phyloP scores from a whole-genome alignment of 2,113 vertebrate genomes.

The Ochotona princeps region DNA sequence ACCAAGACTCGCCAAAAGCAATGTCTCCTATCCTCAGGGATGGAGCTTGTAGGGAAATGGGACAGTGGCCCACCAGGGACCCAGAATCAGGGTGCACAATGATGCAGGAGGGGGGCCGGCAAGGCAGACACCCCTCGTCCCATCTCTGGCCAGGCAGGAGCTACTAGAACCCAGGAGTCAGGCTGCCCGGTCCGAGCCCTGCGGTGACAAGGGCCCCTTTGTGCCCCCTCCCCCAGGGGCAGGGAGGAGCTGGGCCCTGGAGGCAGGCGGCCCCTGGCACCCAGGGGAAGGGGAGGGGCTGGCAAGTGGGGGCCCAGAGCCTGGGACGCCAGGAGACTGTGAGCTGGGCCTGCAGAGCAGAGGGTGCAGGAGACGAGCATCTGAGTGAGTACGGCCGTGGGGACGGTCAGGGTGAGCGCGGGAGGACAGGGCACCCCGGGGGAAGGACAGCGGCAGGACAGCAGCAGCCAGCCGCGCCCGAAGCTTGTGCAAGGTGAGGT shows the following conservation, averaged over 20 bases:
- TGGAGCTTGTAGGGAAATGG: conserved; percentile 1
- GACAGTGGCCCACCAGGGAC: neutral
- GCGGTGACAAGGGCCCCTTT: conserved; percentile 77
- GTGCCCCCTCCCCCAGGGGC: conserved; percentile 71
- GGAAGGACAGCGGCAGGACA: neutral
- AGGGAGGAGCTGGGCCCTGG: conserved; percentile 80
- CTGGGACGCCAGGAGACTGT: conserved; percentile 56
- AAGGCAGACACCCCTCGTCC: neutral
- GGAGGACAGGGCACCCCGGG: neutral
- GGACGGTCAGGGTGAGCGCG: rapidly evolving
- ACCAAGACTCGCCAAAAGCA: neutral
- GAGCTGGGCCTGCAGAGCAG: conserved; percentile 1
- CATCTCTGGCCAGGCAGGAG: conserved; percentile 60
- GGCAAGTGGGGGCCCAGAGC: conserved; percentile 67
- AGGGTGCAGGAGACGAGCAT: conserved; percentile 35
- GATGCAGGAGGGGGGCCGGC: neutral
- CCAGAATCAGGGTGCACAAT: neutral
- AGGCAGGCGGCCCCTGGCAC: conserved; percentile 81
- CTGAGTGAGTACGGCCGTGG: conserved; percentile 51
- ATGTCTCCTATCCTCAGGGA: neutral
- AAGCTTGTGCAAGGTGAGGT: neutral
- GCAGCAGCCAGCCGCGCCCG: neutral
- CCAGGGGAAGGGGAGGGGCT: conserved; percentile 63
- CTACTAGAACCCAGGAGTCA: conserved; percentile 66
- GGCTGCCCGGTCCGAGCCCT: conserved; percentile 54